These are phyloP conservation scores for Premnoplex brunnescens DNA, from an alignment of 2,797 vertebrate species.

Conservation along the genomic window DNA sequence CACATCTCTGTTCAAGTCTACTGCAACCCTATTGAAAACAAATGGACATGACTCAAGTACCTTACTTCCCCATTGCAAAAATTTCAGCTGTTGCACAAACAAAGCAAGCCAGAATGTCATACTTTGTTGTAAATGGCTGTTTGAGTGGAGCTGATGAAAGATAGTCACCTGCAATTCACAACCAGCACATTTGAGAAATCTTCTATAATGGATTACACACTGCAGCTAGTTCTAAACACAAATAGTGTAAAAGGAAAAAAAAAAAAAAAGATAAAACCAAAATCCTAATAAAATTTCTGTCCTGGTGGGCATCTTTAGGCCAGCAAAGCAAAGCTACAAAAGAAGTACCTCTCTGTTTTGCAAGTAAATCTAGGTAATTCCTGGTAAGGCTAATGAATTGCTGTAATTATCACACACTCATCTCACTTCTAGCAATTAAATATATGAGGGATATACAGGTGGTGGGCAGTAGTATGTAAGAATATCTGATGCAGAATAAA, in stretches of 20 bases:
- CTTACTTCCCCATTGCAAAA: background rate
- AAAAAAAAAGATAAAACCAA: background rate
- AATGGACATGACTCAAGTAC: background rate
- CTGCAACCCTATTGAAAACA: background rate
- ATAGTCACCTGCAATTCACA: rapidly evolving
- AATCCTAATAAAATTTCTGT: background rate
- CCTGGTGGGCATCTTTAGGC: background rate
- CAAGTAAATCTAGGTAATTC: background rate
- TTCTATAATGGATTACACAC: background rate
- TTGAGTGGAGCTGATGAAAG: background rate
- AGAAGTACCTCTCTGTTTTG: background rate
- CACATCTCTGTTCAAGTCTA: background rate
- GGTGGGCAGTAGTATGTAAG: background rate
- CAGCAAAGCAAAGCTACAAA: background rate
- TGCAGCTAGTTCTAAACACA: background rate
- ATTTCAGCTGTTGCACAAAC: background rate
- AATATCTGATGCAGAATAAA: background rate
- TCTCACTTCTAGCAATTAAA: background rate
- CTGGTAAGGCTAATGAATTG: background rate
- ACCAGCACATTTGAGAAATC: background rate
- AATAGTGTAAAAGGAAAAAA: background rate
- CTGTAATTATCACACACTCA: background rate
- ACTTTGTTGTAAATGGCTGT: rapidly evolving
- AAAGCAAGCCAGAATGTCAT: background rate
- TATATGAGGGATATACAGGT: background rate